Base-by-base conservation (phyloP, 2,113 vertebrate genomes). In the Siphamia tubifer region DNA sequence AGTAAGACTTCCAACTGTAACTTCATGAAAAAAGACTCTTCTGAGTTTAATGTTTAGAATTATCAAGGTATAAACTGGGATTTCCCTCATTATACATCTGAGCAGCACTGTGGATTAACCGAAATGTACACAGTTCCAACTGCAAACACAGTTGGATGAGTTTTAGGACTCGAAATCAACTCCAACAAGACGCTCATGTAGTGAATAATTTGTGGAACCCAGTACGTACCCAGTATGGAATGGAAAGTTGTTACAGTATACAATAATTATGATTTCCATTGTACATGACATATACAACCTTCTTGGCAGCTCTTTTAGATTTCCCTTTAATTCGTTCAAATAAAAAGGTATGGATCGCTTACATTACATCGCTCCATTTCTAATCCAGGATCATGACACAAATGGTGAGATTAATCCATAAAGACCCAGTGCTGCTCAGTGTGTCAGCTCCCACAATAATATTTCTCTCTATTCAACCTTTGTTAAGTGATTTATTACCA, bases 81-180 rank as follows among this genome's bases (percentile, higher is more conserved):
- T 44, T 70, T 63, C 44, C 21, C 12, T 68, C 73, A 82, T 78
- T 62, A 57, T 68, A 15, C 40, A 56, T 54, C 61, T 44, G 4
- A 55, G 21, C 16, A 45, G 57, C 81, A 85, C 82, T 73, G 60
- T n/a, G n/a, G n/a, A n/a, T n/a, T n/a, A n/a, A n/a, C n/a, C n/a
- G 75, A 84, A 71, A 67, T 43, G 19, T 48, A 45, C 34, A 38
- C 78, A 71, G 23, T 13, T 2, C 11, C 3, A 23, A 42, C 32
- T 48, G 53, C 34, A 32, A 24, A 55, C 27, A 24, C 8, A 44
- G 8, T 8, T 15, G 19, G 6, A 10, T 11, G 23, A n/a, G 36
- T 44, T 51, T 4, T 2, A n/a, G n/a, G n/a, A n/a, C 0, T 13
- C 4, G 30, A 67, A 60, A 52, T 35, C 30, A 3, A 7, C 19